phyloP scores from a whole-genome alignment of 2,113 vertebrate species.

The Phycodurus eques region DNA sequence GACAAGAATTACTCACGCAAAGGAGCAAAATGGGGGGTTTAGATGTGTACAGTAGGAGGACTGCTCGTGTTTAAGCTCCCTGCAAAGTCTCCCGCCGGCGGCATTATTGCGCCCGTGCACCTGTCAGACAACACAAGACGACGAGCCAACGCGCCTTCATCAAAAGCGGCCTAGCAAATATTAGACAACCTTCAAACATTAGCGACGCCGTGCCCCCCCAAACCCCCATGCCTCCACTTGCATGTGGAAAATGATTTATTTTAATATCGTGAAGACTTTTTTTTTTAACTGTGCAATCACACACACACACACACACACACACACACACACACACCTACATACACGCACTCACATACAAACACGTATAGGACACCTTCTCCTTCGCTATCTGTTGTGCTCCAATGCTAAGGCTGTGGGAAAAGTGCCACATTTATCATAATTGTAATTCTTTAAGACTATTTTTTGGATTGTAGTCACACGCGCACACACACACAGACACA shows the following conservation, averaged over 20 bases:
- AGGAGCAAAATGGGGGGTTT: conserved; percentile 68
- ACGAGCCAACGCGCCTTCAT: conserved; percentile 49
- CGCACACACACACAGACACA: no score
- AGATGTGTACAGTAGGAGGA: conserved; percentile 72
- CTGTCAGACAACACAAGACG: conserved; percentile 70
- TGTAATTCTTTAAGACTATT: no score
- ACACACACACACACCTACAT: no score
- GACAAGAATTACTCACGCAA: conserved; percentile 67
- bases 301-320: no score
- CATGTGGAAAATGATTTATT: conserved; percentile 28
- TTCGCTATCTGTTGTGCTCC: no score
- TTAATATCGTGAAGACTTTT: conserved; percentile 29
- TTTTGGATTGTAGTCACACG: no score
- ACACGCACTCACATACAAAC: no score
- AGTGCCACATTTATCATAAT: no score
- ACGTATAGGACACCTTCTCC: no score
- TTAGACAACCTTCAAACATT: conserved; percentile 52
- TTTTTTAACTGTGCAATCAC: conserved; percentile 1
- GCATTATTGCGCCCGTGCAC: conserved; percentile 64
- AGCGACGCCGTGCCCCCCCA: conserved; percentile 28
- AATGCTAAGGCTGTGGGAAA: no score
- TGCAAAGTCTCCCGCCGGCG: conserved; percentile 68
- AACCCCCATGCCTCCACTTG: conserved; percentile 32
- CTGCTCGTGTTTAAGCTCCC: conserved; percentile 68
- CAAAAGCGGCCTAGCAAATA: conserved; percentile 46